Evolutionary conservation across 2,797 vertebrate genomes (phyloP), one percentile per base, ranked within the genome.

Genomic region (Morus bassanus): DNA sequence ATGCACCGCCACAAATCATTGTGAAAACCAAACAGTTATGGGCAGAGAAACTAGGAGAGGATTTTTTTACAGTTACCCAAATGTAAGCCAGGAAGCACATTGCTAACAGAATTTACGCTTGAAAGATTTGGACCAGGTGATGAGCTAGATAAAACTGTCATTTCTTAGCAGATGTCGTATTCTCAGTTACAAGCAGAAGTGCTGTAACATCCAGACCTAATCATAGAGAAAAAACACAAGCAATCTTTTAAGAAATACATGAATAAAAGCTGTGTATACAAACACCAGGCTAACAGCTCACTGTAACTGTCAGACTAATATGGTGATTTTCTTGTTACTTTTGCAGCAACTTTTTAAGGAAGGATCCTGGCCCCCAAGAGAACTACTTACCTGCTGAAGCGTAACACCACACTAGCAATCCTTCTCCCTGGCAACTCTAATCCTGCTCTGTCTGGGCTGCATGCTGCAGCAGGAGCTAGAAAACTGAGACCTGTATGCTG

Each of bases 21-120:
- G 22, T 69, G 63, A 65, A 93, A 60, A 82, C 9, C 33, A 60
- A 92, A 72, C 23, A 78, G 45, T 77, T 81, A 88, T 0, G 18
- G 41, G 22, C 88, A 95, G 67, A 85, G 59, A 93, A 91, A 51
- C 23, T 25, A 70, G 54, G 41, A 48, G 28, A 57, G 21, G 18
- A 56, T 95, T 95, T 94, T 88, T 63, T 86, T 70, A 78, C 46
- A 33, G 85, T 79, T 79, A 78, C 28, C 35, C 41, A 65, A 74
- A 76, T 13, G 16, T 73, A 79, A 79, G 35, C 23, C 45, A 68
- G 51, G 50, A 83, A 95, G 87, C n/a, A 73, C 23, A 64, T 1
- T 33, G 50, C 83, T 85, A n/a, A 30, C 17, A 79, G 33, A 96
- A 78, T 4, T 82, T 79, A 82, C 0, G 5, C 68, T 80, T 70